phyloP scores from a whole-genome alignment of 2,113 vertebrate species.

The Acrocephalus arundinaceus region DNA sequence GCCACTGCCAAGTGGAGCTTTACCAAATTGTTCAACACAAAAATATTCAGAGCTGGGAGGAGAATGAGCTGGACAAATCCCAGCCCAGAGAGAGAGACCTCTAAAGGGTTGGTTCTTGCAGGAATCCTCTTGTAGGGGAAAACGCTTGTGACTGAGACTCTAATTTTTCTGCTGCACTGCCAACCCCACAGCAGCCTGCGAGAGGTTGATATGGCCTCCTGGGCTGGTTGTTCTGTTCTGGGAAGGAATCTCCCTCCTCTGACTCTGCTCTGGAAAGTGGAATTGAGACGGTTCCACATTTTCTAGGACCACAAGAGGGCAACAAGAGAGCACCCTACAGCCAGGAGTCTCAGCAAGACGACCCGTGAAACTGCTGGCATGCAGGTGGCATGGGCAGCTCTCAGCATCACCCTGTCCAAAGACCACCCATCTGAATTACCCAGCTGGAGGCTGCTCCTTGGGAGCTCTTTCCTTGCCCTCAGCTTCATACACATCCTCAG shows the following conservation, averaged over 20 bases:
- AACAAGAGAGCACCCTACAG: not conserved
- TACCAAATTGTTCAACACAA: constrained; percentile 27
- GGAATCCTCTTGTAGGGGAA: not conserved
- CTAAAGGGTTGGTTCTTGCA: not conserved
- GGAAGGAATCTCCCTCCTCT: not conserved
- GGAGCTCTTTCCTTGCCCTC: not conserved
- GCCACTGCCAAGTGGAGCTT: constrained; percentile 25
- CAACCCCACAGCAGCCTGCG: not conserved
- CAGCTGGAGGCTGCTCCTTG: not conserved
- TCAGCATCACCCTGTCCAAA: not conserved
- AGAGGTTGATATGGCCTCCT: not conserved
- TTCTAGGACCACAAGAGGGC: constrained; percentile 60
- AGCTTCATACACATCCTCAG: not conserved
- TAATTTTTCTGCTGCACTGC: not conserved
- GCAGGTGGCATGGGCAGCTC: not conserved
- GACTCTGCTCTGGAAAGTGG: not conserved
- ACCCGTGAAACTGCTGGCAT: not conserved
- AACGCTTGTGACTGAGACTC: not conserved
- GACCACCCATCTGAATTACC: not conserved
- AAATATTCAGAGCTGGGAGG: constrained; percentile 33
- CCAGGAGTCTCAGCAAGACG: not conserved
- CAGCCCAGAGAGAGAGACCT: not conserved
- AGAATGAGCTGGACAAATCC: not conserved
- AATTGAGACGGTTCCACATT: not conserved
- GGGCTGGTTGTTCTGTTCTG: not conserved